Percentiles rank a stretch among this genome's conserved stretches.
Evolutionary conservation across 2,888 invertebrate genomes (phyloP).

Genomic region (Marronus borbonicus): DNA sequence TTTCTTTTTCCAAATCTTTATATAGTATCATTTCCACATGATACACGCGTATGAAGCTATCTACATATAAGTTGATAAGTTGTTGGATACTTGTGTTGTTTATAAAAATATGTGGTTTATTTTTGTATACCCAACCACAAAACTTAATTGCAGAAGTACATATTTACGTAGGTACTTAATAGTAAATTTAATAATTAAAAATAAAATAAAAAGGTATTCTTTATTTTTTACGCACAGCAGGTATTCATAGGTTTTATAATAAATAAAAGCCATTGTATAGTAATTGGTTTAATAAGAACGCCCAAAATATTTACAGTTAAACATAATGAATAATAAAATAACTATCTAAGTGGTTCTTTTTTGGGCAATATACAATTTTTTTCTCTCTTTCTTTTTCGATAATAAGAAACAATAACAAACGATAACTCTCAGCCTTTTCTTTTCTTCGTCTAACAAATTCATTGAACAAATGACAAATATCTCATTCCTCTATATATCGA

Average conservation of each 20-base stretch:
- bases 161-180: too few species aligned
- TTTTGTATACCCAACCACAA: too few species aligned
- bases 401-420: slow-evolving; percentile 49
- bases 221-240: neutral
- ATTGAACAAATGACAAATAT: slow-evolving; percentile 29
- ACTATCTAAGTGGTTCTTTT: slow-evolving; percentile 35
- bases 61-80: too few species aligned
- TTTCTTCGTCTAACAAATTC: slow-evolving; percentile 44
- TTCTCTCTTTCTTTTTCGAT: slow-evolving; percentile 18
- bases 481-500: slow-evolving; percentile 18
- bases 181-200: too few species aligned
- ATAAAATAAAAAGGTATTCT: too few species aligned
- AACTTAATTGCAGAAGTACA: too few species aligned
- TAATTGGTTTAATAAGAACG: slow-evolving; percentile 49
- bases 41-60: too few species aligned
- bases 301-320: slow-evolving; percentile 50
- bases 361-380: slow-evolving; percentile 48
- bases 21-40: too few species aligned
- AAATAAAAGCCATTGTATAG: slow-evolving; percentile 1
- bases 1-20: too few species aligned
- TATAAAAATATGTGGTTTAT: too few species aligned
- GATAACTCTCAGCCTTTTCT: slow-evolving; percentile 50
- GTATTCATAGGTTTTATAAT: neutral
- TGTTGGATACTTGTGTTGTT: too few species aligned
- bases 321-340: slow-evolving; percentile 49